phyloP scores from a whole-genome alignment of 2,797 vertebrate genomes.

The Podarcis siculus region DNA sequence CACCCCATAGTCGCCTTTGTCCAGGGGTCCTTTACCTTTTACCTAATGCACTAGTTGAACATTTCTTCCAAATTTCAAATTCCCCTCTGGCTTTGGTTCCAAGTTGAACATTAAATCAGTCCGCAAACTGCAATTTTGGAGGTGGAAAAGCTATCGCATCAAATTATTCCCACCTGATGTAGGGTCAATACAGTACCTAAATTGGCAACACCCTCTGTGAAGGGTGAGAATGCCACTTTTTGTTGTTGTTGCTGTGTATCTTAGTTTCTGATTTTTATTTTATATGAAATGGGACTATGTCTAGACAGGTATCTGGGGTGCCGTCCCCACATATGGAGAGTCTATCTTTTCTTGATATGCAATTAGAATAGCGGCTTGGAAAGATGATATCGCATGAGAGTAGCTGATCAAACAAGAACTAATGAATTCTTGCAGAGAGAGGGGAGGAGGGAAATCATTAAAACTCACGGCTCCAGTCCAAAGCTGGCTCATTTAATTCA shows the following conservation, averaged over 20 bases:
- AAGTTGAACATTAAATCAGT: slow-evolving; percentile 44
- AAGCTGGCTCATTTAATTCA: slow-evolving; percentile 36
- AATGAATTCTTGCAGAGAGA: slow-evolving; percentile 50
- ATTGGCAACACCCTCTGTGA: slow-evolving; percentile 49
- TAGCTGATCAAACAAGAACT: slow-evolving; percentile 59
- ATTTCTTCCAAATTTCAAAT: slow-evolving; percentile 24
- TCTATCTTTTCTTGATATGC: slow-evolving; percentile 40
- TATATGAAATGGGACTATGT: slow-evolving; percentile 45
- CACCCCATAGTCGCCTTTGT: no score
- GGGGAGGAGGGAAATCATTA: slow-evolving; percentile 56
- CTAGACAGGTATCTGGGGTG: slow-evolving; percentile 42
- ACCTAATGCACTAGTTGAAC: slow-evolving; percentile 13
- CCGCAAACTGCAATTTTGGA: slow-evolving; percentile 44
- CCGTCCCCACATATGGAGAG: slow-evolving; percentile 24
- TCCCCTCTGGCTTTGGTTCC: slow-evolving; percentile 26
- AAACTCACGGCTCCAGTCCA: slow-evolving; percentile 52
- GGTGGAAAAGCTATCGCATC: slow-evolving; percentile 37
- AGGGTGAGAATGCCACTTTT: slow-evolving; percentile 43
- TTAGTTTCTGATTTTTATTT: slow-evolving; percentile 53
- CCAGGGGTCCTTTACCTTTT: no score
- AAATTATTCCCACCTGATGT: slow-evolving; percentile 60
- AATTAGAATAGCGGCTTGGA: slow-evolving; percentile 47
- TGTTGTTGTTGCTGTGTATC: slow-evolving; percentile 58
- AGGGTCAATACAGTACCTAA: slow-evolving; percentile 63
- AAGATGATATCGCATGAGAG: slow-evolving; percentile 40